Conservation (phyloP, 30 jellyfish, hydroid and myxozoan genomes). For the Hydractinia symbiolongicarpus region DNA sequence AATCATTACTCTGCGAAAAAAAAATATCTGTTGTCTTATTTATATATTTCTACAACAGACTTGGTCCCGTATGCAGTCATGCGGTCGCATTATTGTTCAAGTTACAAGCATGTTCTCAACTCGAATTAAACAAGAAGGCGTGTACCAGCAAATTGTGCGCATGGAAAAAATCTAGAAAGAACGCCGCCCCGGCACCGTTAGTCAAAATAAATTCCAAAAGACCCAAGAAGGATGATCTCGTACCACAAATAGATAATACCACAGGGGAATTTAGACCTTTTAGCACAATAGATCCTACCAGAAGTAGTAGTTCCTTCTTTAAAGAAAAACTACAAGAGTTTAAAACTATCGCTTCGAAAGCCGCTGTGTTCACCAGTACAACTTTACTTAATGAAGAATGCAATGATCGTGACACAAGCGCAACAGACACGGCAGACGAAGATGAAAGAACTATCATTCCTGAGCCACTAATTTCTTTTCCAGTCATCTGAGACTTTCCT, state of each 20-base stretch:
- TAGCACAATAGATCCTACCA: conserved; percentile 12
- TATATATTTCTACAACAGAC: conserved; percentile 16
- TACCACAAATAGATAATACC: conserved; percentile 5
- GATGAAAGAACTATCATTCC: not conserved
- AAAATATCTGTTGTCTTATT: too few species aligned
- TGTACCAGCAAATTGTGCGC: conserved; percentile 37
- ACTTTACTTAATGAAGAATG: not conserved
- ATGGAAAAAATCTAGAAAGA: conserved; percentile 26
- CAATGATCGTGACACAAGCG: not conserved
- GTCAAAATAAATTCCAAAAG: conserved; percentile 18
- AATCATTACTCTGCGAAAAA: not conserved
- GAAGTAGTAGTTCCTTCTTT: not conserved
- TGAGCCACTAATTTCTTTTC: not conserved
- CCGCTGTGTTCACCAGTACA: conserved; percentile 5
- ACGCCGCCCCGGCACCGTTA: conserved; percentile 17
- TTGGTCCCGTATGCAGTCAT: conserved; percentile 49
- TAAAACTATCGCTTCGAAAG: not conserved
- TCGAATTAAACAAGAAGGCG: conserved; percentile 15
- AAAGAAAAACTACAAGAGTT: not conserved
- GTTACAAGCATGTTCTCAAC: conserved; percentile 31
- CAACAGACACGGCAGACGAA: conserved; percentile 1
- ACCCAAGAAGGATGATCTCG: conserved; percentile 22
- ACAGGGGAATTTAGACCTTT: conserved; percentile 7
- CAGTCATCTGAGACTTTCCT: not conserved
- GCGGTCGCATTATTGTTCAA: conserved; percentile 43